Conservation (phyloP, 1,140 invertebrate species). For the Littorina saxatilis region DNA sequence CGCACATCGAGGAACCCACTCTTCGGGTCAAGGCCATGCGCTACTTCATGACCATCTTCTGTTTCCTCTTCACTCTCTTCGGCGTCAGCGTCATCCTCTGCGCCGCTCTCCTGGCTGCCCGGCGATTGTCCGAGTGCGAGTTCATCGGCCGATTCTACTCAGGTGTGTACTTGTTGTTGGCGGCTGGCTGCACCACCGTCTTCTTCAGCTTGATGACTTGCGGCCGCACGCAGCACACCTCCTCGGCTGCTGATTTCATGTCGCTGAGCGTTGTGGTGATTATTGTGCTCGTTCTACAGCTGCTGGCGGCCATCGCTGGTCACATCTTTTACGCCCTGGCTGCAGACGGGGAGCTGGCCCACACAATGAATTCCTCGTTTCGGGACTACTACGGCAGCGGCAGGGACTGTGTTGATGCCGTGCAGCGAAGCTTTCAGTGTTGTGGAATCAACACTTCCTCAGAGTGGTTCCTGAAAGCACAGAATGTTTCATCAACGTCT, state of each 20-base stretch:
- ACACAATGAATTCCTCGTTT: neutral
- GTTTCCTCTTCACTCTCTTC: neutral
- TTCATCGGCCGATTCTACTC: neutral
- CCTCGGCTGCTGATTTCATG: neutral
- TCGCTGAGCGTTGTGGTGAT: neutral
- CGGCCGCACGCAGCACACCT: neutral
- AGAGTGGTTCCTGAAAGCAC: neutral
- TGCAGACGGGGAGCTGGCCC: neutral
- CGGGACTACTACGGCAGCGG: neutral
- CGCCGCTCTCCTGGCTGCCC: neutral
- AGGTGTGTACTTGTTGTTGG: neutral
- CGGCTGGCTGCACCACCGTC: conserved; percentile 1
- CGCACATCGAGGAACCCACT: neutral
- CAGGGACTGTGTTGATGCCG: neutral
- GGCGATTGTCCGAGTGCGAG: neutral
- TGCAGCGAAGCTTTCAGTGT: neutral
- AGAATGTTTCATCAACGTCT: neutral
- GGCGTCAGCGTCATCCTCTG: neutral
- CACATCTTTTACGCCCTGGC: neutral
- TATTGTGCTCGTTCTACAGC: neutral
- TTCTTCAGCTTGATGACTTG: conserved; percentile 11
- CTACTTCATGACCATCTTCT: conserved; percentile 25
- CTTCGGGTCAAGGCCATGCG: neutral
- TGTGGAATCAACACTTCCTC: neutral
- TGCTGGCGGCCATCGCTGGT: neutral